Evolutionary conservation across 2,797 vertebrate species (phyloP).

Genomic region (Anabas testudineus): DNA sequence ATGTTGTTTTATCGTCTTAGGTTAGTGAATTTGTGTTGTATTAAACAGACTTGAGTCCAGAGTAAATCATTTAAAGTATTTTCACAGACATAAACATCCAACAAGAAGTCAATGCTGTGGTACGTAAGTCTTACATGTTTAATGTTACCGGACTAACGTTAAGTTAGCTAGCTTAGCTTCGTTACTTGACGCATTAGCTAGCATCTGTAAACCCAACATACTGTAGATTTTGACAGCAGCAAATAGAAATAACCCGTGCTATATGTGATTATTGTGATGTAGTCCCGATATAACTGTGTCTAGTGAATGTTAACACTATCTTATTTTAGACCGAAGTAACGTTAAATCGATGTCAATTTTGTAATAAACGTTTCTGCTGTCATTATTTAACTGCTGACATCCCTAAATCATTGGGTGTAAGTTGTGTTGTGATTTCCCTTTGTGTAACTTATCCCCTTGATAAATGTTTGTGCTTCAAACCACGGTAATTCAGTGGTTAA

Average conservation of each 20-base stretch:
- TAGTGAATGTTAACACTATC: background rate
- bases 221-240: background rate
- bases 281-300: background rate
- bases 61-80: background rate
- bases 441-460: background rate
- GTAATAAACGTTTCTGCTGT: too few species aligned
- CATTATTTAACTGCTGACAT: too few species aligned
- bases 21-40: rapidly evolving
- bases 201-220: background rate
- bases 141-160: conserved; percentile 8
- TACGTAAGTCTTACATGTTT: conserved; percentile 26
- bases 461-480: background rate
- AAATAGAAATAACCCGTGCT: too few species aligned
- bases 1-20: background rate
- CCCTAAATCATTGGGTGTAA: too few species aligned
- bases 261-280: background rate
- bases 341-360: background rate
- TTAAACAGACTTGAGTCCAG: rapidly evolving
- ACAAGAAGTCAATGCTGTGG: background rate
- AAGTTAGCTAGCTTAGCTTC: conserved; percentile 7
- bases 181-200: background rate
- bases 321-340: background rate
- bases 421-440: too few species aligned
- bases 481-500: too few species aligned
- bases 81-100: background rate